Conservation (phyloP, 1,140 invertebrate species). For the Dolichoris vasculosae region DNA sequence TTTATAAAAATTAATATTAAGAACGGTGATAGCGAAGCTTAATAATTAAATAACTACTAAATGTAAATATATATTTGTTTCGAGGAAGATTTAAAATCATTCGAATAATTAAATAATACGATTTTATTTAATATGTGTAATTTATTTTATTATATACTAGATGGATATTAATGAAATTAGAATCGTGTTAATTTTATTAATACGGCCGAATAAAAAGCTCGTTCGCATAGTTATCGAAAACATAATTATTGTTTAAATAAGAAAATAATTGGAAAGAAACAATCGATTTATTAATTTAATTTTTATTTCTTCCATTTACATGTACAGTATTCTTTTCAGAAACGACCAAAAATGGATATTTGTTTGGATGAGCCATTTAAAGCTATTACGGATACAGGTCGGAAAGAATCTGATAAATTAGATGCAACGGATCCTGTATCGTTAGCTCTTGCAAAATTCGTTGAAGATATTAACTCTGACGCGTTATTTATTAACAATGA, state of each 20-base stretch:
- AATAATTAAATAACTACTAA: no score
- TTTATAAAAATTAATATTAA: slow-evolving; percentile 20
- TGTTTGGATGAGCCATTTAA: background rate
- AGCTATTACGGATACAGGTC: background rate
- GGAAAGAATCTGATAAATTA: background rate
- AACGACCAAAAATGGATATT: slow-evolving; percentile 31
- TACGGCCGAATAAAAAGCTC: no score
- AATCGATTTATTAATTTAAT: background rate
- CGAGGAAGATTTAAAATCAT: background rate
- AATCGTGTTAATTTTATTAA: no score
- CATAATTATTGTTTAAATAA: background rate
- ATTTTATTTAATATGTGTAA: background rate
- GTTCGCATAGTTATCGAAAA: no score
- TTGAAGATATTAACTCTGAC: slow-evolving; percentile 20
- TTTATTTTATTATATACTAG: no score
- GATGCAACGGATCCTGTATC: background rate
- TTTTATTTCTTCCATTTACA: background rate
- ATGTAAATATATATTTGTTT: background rate
- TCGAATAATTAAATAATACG: background rate
- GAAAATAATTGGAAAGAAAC: background rate
- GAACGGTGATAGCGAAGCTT: background rate
- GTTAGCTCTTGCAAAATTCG: background rate
- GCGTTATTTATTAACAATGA: background rate
- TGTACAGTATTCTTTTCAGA: slow-evolving; percentile 27
- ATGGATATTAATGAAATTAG: no score